phyloP scores from a whole-genome alignment of 2,888 invertebrate species.

The Agriotes lineatus region DNA sequence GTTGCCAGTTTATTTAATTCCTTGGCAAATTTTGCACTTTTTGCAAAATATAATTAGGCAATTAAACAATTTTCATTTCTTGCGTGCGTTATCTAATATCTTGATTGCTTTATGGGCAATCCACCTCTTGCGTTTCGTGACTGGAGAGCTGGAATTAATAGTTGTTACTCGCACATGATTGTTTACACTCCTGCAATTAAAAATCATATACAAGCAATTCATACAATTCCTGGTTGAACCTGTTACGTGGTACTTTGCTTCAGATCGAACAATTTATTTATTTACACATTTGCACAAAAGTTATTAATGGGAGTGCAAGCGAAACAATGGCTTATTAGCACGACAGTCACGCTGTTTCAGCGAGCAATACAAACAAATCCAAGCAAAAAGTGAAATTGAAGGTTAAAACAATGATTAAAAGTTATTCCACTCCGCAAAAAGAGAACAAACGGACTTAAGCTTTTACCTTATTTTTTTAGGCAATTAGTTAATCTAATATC shows the following conservation, averaged over 20 bases:
- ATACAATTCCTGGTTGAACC: neutral
- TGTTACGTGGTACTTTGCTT: neutral
- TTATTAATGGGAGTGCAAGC: neutral
- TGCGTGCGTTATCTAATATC: slow-evolving; percentile 3
- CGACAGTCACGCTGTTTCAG: neutral
- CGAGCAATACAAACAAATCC: too few relatives aligned
- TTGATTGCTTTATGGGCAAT: neutral
- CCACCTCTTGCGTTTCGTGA: neutral
- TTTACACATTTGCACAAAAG: neutral
- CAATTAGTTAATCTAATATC: too few relatives aligned
- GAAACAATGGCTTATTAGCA: neutral
- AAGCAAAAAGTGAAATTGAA: too few relatives aligned
- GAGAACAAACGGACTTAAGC: too few relatives aligned
- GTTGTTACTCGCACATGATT: neutral
- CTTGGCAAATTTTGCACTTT: neutral
- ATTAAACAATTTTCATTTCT: slow-evolving; percentile 6
- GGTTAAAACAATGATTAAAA: too few relatives aligned
- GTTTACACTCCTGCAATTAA: neutral
- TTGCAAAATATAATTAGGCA: neutral
- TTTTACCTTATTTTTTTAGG: too few relatives aligned
- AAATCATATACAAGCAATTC: neutral
- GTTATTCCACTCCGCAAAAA: too few relatives aligned
- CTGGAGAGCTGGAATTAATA: neutral
- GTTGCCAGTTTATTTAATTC: too few relatives aligned
- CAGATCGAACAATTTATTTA: neutral